phyloP scores from a whole-genome alignment of 2,113 vertebrate genomes.

The Greenwoodochromis staneri region DNA sequence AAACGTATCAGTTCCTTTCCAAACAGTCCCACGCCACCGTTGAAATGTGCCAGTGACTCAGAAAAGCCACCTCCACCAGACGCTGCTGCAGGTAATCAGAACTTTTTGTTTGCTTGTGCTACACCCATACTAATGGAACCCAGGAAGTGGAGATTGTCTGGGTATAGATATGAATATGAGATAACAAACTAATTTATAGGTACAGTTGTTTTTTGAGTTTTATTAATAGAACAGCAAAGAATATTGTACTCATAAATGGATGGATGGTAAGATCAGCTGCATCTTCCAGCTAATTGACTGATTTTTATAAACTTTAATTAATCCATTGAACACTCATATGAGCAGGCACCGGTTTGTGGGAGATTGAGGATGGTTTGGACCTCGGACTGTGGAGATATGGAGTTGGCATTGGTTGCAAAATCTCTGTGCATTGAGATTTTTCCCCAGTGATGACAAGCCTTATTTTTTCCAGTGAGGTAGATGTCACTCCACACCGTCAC shows the following conservation, averaged over 20 bases:
- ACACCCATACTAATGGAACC: fast-evolving
- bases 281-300: background rate
- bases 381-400: background rate
- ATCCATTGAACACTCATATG: background rate
- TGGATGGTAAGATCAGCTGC: background rate
- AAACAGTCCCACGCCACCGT: background rate
- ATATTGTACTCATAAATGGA: background rate
- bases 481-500: background rate
- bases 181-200: background rate
- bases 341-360: background rate
- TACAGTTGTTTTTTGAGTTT: background rate
- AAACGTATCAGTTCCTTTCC: background rate
- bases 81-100: background rate
- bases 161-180: background rate
- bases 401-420: background rate
- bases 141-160: background rate
- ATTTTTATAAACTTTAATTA: background rate
- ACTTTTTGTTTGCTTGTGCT: background rate
- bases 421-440: background rate
- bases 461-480: background rate
- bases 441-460: background rate
- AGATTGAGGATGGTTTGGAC: background rate
- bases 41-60: background rate
- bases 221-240: background rate
- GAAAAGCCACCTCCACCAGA: background rate